phyloP scores from a whole-genome alignment of 2,888 invertebrate species.

The Drosophila paramelanica region DNA sequence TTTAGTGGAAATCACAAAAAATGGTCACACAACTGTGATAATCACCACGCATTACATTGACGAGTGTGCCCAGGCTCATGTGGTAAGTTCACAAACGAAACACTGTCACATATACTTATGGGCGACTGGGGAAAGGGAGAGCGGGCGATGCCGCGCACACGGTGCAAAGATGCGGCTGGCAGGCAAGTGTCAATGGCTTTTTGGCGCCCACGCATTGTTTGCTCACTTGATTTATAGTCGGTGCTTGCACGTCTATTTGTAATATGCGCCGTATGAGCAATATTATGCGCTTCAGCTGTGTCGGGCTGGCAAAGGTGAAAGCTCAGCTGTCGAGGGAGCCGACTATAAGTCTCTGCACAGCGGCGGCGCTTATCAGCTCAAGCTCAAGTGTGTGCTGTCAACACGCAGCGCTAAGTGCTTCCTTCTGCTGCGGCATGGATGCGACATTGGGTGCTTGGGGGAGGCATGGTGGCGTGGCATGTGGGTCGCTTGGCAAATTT shows the following conservation, averaged over 20 bases:
- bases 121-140: not conserved
- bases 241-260: slow-evolving; percentile 65
- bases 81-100: slow-evolving; percentile 86
- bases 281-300: slow-evolving; percentile 54
- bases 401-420: slow-evolving; percentile 77
- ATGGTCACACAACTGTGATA: slow-evolving; percentile 91
- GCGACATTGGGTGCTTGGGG: not conserved
- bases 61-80: slow-evolving; percentile 92
- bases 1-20: slow-evolving; percentile 91
- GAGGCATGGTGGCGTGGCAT: not conserved
- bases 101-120: not conserved
- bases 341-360: slow-evolving; percentile 33
- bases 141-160: not conserved
- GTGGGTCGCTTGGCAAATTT: slow-evolving; percentile 68
- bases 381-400: slow-evolving; percentile 68
- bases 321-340: slow-evolving; percentile 62
- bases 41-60: slow-evolving; percentile 96
- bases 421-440: slow-evolving; percentile 43
- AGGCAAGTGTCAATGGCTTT: slow-evolving; percentile 70
- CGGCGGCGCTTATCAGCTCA: slow-evolving; percentile 61
- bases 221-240: slow-evolving; percentile 71
- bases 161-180: slow-evolving; percentile 4
- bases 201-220: slow-evolving; percentile 75
- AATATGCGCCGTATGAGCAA: slow-evolving; percentile 78
- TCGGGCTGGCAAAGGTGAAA: slow-evolving; percentile 66